phyloP scores from a whole-genome alignment of 2,888 invertebrate species.

The Agrochola lychnidis region DNA sequence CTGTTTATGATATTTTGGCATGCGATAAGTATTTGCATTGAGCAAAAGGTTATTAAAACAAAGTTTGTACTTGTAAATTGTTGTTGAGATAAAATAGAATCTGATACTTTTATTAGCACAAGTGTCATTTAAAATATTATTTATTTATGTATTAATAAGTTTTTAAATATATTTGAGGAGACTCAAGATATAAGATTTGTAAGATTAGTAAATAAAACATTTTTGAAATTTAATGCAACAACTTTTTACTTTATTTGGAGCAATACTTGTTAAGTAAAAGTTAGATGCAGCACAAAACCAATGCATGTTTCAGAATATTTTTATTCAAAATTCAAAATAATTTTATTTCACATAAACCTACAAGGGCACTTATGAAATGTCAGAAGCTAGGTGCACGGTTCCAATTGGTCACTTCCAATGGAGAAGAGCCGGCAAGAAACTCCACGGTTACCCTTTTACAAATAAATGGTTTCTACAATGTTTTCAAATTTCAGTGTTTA shows the following conservation, averaged over 20 bases:
- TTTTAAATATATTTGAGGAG: slow-evolving; percentile 7
- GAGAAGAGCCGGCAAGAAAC: too few species aligned
- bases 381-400: too few species aligned
- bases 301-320: background rate
- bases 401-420: too few species aligned
- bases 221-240: background rate
- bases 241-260: background rate
- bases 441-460: too few species aligned
- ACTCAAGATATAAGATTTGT: background rate
- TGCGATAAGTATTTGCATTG: background rate
- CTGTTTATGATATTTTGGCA: background rate
- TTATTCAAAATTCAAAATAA: background rate
- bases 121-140: background rate
- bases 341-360: too few species aligned
- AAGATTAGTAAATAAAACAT: background rate
- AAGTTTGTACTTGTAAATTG: background rate
- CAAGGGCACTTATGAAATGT: too few species aligned
- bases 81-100: background rate
- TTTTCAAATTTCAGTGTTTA: too few species aligned
- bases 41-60: background rate
- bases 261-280: background rate
- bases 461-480: too few species aligned
- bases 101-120: background rate
- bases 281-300: background rate
- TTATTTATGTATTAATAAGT: slow-evolving; percentile 8